Base-by-base conservation (phyloP, 2,797 vertebrate genomes). In the Bufotes viridis region DNA sequence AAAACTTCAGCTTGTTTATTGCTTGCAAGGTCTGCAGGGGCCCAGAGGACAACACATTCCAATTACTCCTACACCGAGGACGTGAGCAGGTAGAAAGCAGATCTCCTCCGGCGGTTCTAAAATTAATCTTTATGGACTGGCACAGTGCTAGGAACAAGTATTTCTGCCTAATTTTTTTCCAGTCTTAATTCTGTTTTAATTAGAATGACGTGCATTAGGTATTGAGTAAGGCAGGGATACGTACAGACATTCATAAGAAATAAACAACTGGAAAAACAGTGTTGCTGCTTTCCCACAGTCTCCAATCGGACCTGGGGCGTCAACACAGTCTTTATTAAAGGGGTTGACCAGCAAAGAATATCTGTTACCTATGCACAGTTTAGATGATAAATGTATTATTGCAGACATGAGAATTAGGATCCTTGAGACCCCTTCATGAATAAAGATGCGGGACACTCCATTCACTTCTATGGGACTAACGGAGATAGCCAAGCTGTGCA, bases 1-100 rank as follows among this genome's bases (percentile, higher is more conserved):
- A 60, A 80, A 60, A 60, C 60, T 42, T 51, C 34, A 63, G 26
- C 29, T 65, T 81, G 79, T 81, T 81, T 81, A 63, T 63, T 42
- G 60, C 58, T 63, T 22, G 58, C 9, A 49, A n/a, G 11, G 34
- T 63, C 51, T 63, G 34, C 60, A n/a, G 60, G 14, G 7, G 60
- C 79, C 29, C 60, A 63, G 60, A 49, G 34, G 60, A 81, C 26
- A 63, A 49, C 29, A 49, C 34, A 42, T 63, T 81, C 63, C 26
- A 42, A 13, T 61, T 18, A 61, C 78, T 80, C 55, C 78, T 80
- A 61, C 26, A 80, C 53, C 12, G 57, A 80, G 24, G 55, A 61
- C 17, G 17, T 61, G 78, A 42, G 51, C 57, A 60, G 78, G 78
- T 42, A 63, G 42, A 81, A 81, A 79, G 58, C 55, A 79, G 60